Conservation (phyloP, 2,797 vertebrate genomes). For the Notolabrus celidotus region DNA sequence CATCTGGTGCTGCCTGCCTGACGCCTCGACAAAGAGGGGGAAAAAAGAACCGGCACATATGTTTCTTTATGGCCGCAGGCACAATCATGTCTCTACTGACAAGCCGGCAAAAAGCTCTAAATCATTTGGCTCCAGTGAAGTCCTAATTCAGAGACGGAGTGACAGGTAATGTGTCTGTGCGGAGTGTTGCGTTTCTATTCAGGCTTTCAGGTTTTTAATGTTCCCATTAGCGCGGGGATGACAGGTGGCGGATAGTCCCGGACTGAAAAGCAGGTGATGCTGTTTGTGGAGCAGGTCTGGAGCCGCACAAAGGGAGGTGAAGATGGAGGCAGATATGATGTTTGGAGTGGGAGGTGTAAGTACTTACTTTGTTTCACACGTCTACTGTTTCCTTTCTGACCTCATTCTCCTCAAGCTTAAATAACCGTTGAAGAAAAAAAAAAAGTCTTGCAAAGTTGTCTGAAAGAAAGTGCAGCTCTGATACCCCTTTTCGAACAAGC, state of each 20-base stretch:
- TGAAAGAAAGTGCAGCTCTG: constrained; percentile 9
- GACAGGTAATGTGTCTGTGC: constrained; percentile 79
- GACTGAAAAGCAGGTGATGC: constrained; percentile 30
- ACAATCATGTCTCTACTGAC: constrained; percentile 74
- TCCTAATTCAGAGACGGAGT: constrained; percentile 79
- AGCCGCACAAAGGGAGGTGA: constrained; percentile 65
- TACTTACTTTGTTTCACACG: no score
- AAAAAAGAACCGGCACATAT: constrained; percentile 57
- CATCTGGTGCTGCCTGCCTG: constrained; percentile 78
- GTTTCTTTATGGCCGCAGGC: constrained; percentile 77
- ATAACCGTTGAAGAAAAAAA: constrained; percentile 8
- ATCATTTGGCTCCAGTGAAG: constrained; percentile 75
- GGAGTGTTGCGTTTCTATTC: constrained; percentile 60
- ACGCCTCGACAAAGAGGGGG: constrained; percentile 26
- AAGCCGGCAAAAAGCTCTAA: constrained; percentile 71
- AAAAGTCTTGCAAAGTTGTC: neutral
- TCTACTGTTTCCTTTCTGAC: constrained; percentile 25
- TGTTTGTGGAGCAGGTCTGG: constrained; percentile 38
- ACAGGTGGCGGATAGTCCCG: constrained; percentile 67
- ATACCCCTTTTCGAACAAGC: no score
- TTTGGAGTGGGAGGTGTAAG: no score
- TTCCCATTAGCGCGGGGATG: constrained; percentile 69
- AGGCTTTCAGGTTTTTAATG: constrained; percentile 69
- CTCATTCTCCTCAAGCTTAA: constrained; percentile 15
- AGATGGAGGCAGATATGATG: constrained; percentile 62